Evolutionary conservation across 2,888 invertebrate genomes (phyloP).

Genomic region (Odontocolon sp.): DNA sequence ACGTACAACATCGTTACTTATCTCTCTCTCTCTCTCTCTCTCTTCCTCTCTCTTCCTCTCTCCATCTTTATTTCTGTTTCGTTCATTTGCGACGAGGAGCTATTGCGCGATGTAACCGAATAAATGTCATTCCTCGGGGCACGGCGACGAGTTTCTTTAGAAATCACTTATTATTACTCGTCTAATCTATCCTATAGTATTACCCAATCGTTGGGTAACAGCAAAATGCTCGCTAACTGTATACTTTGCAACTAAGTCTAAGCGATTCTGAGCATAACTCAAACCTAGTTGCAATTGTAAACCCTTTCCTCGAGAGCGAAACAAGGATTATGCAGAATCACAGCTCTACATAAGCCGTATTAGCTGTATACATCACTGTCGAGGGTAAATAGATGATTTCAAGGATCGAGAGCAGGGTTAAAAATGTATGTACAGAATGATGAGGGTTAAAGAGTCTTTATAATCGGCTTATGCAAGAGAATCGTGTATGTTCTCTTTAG

Average conservation of each 20-base stretch:
- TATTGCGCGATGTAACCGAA: slow-evolving; percentile 26
- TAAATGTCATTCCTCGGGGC: slow-evolving; percentile 37
- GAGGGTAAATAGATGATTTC: not conserved
- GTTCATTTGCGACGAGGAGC: not conserved
- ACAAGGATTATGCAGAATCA: not conserved
- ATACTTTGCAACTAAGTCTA: slow-evolving; percentile 2
- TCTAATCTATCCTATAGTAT: slow-evolving; percentile 33
- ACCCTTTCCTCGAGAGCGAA: not conserved
- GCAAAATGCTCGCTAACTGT: not conserved
- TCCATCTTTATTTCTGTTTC: not conserved
- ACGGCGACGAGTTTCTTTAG: slow-evolving; percentile 29
- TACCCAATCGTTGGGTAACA: slow-evolving; percentile 36
- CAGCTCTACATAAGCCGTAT: too few relatives aligned
- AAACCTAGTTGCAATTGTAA: not conserved
- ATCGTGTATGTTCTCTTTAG: slow-evolving; percentile 39
- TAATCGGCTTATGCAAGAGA: slow-evolving; percentile 67
- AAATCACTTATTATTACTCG: slow-evolving; percentile 34
- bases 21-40: not conserved
- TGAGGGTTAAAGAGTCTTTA: slow-evolving; percentile 61
- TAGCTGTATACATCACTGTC: not conserved
- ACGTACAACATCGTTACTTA: slow-evolving; percentile 14
- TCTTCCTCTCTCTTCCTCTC: too few relatives aligned
- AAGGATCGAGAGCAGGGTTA: slow-evolving; percentile 52
- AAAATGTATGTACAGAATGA: slow-evolving; percentile 19
- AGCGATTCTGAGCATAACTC: not conserved